Evolutionary conservation across 53 echinoderm and acorn worm genomes (phyloP).

Genomic region (Temnopleurus reevesii): DNA sequence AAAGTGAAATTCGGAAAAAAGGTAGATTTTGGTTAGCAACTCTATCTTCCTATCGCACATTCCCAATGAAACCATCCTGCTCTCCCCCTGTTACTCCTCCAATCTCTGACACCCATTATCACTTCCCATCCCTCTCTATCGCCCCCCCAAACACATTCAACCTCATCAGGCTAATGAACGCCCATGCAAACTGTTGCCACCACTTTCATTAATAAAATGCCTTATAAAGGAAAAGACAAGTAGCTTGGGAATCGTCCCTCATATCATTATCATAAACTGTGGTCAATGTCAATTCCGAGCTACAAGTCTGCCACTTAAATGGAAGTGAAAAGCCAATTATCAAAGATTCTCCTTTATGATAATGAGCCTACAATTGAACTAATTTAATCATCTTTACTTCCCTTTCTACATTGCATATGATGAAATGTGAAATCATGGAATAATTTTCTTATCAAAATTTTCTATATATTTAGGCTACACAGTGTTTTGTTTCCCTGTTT

Average conservation of each 20-base stretch:
- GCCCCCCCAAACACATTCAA: background rate
- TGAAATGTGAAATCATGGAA: no score
- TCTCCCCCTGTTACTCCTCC: background rate
- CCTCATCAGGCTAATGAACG: slow-evolving; percentile 21
- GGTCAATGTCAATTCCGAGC: no score
- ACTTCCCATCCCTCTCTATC: background rate
- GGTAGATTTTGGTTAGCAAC: no score
- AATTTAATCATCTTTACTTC: no score
- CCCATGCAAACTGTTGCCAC: slow-evolving; percentile 22
- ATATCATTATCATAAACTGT: no score
- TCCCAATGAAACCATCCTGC: background rate
- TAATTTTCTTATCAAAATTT: no score
- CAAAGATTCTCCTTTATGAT: background rate
- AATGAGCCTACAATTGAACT: background rate
- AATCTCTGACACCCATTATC: background rate
- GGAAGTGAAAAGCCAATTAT: background rate
- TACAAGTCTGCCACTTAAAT: no score
- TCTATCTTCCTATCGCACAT: background rate
- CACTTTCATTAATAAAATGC: slow-evolving; percentile 7
- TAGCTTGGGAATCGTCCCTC: background rate
- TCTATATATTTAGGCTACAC: no score
- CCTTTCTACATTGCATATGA: background rate
- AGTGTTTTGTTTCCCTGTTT: no score
- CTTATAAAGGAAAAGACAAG: background rate
- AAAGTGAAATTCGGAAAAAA: no score